A percentile compares a stretch with the other conserved stretches of the same genome.
Evolutionary conservation across 2,797 vertebrate species (phyloP).

Genomic region (Fistularia tabacaria): DNA sequence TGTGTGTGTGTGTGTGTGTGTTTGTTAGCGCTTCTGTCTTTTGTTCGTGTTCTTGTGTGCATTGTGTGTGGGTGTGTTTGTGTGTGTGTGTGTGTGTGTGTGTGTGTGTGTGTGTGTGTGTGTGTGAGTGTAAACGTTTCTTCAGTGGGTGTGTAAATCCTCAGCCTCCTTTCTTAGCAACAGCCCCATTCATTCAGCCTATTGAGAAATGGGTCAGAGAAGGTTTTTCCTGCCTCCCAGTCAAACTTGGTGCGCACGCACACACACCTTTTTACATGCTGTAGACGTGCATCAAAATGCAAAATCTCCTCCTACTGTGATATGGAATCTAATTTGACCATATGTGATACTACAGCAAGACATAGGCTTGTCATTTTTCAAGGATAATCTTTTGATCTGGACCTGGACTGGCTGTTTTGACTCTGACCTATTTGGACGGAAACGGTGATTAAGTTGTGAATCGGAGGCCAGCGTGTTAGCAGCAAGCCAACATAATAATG

Average conservation of each 20-base stretch:
- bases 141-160: background rate
- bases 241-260: background rate
- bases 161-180: slow-evolving; percentile 49
- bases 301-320: slow-evolving; percentile 30
- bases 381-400: slow-evolving; percentile 54
- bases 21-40: too few species aligned
- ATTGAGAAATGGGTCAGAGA: slow-evolving; percentile 67
- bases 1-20: background rate
- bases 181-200: slow-evolving; percentile 31
- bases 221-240: slow-evolving; percentile 16
- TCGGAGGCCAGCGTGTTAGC: slow-evolving; percentile 37
- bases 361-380: slow-evolving; percentile 16
- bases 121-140: background rate
- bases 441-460: slow-evolving; percentile 54
- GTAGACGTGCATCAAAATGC: slow-evolving; percentile 1
- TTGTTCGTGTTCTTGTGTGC: too few species aligned
- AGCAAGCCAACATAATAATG: slow-evolving; percentile 26
- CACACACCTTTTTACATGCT: slow-evolving; percentile 4
- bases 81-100: too few species aligned
- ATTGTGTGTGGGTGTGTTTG: too few species aligned
- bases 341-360: slow-evolving; percentile 31
- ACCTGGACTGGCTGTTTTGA: slow-evolving; percentile 33
- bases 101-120: background rate
- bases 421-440: slow-evolving; percentile 67
- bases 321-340: slow-evolving; percentile 28